These are phyloP conservation scores for Sardina pilchardus DNA, from an alignment of 2,113 vertebrate species.

Conservation along the genomic window DNA sequence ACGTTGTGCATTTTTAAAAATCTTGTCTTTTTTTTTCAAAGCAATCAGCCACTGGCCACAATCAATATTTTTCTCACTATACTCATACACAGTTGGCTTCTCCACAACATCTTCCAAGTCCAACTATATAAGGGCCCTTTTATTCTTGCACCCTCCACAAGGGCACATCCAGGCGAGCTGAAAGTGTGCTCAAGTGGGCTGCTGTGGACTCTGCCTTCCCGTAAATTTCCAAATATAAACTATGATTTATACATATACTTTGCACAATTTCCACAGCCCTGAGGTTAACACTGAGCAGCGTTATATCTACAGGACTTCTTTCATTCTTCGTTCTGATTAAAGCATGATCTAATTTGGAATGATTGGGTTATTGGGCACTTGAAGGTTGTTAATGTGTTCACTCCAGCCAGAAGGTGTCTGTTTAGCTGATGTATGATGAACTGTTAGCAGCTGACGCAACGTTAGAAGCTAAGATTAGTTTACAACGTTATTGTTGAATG, in stretches of 20 bases:
- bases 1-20: slow-evolving; percentile 44
- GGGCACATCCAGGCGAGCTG: slow-evolving; percentile 20
- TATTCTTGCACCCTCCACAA: slow-evolving; percentile 35
- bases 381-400: not conserved
- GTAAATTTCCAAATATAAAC: not conserved
- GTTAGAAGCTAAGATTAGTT: no score
- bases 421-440: no score
- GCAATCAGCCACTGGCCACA: slow-evolving; percentile 31
- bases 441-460: no score
- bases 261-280: no score
- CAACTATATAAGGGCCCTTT: slow-evolving; percentile 39
- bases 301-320: no score
- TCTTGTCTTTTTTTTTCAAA: slow-evolving; percentile 33
- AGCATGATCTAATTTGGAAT: not conserved
- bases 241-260: no score
- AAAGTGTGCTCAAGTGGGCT: not conserved
- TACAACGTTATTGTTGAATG: no score
- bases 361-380: not conserved
- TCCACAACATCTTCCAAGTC: slow-evolving; percentile 34
- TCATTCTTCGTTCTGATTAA: no score
- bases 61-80: slow-evolving; percentile 43
- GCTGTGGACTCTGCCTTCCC: not conserved
- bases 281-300: no score
- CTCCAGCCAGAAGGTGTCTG: not conserved
- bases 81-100: slow-evolving; percentile 26